Conservation (phyloP, 2,797 vertebrate species). For the Eleutherodactylus coqui region DNA sequence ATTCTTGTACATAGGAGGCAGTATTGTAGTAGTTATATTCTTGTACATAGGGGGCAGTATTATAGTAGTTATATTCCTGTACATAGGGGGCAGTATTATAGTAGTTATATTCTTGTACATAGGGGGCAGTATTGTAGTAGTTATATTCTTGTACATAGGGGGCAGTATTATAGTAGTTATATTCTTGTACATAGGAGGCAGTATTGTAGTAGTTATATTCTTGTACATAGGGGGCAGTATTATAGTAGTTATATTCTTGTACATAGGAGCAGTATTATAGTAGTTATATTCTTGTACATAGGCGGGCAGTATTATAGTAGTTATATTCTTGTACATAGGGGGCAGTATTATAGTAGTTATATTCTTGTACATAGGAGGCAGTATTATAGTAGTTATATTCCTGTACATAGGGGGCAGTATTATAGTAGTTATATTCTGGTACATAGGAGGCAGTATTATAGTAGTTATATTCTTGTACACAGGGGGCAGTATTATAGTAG, state of each 20-base stretch:
- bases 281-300: slow-evolving; percentile 15
- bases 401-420: slow-evolving; percentile 5
- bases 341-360: slow-evolving; percentile 17
- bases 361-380: slow-evolving; percentile 21
- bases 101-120: slow-evolving; percentile 15
- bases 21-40: slow-evolving; percentile 16
- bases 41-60: not conserved
- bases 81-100: slow-evolving; percentile 5
- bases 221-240: not conserved
- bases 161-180: slow-evolving; percentile 13
- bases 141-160: slow-evolving; percentile 20
- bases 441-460: not conserved
- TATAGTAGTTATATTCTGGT: not conserved
- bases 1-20: slow-evolving; percentile 3
- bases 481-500: slow-evolving; percentile 21
- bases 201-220: slow-evolving; percentile 16
- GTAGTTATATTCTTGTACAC: slow-evolving; percentile 20
- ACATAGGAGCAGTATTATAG: slow-evolving; percentile 8
- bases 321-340: slow-evolving; percentile 20
- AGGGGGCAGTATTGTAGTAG: slow-evolving; percentile 17
- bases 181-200: slow-evolving; percentile 3
- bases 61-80: slow-evolving; percentile 13
- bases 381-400: slow-evolving; percentile 25
- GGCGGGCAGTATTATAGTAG: slow-evolving; percentile 15
- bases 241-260: slow-evolving; percentile 15